Base-by-base conservation (phyloP, 2,888 invertebrate species). In the Fabriciana adippe region DNA sequence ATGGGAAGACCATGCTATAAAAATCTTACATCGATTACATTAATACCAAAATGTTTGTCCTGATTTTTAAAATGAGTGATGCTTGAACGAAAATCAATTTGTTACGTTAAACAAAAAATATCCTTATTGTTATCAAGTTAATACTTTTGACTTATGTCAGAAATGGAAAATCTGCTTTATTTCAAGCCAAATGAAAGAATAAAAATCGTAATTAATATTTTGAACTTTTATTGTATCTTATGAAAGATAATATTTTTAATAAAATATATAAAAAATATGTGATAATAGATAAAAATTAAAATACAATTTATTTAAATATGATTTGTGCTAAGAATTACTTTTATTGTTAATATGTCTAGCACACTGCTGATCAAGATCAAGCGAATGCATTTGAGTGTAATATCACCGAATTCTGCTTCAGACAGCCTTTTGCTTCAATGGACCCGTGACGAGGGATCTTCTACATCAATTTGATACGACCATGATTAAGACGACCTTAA, bases 361-460 rank as follows among this genome's bases (percentile, higher is more conserved):
- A 64, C 15, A n/a, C 60, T 14, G 16, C 47, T 56, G 50, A 69
- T 64, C 47, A 66, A 64, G 68, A 64, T 67, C 69, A 62, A 69
- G 67, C 54, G 64, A 67, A 69, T 69, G 64, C 67, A 65, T 54
- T 67, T 64, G 18, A 69, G 66, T 71, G 71, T 64, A 50, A 69
- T 67, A 64, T 67, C 69, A 67, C 51, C 45, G 55, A 69, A 61
- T 64, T 61, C 69, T 71, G 71, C 57, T 68, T 59, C 56, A 69
- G 71, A 69, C 69, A 67, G 64, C 60, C 13, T 71, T 51, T 54
- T 62, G 66, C 61, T 71, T 71, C 69, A 64, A 41, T 64, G 71
- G 57, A 35, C 16, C 21, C 21, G 64, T 71, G 71, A 71, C 61
- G 61, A 71, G 61, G 71, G 71, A 62, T 65, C n/a, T 50, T 64